Conservation (phyloP, 2,888 invertebrate genomes). For the Bimastos eiseni region DNA sequence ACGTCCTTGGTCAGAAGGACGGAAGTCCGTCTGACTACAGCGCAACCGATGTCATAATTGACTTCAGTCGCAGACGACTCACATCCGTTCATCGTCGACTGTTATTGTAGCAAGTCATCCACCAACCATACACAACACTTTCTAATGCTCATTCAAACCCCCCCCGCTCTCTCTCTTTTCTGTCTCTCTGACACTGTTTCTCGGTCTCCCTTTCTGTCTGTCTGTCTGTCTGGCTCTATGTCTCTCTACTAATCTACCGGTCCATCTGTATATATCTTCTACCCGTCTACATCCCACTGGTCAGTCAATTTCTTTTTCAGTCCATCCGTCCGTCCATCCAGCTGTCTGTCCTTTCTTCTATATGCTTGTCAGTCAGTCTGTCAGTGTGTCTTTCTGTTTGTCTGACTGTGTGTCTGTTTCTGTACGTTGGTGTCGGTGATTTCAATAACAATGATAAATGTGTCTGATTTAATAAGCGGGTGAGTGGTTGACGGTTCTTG, state of each 20-base stretch:
- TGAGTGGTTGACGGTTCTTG: background rate
- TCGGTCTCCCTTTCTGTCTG: no score
- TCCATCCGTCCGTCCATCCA: no score
- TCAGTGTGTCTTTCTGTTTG: background rate
- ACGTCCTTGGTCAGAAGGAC: no score
- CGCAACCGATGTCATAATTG: background rate
- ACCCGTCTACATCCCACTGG: no score
- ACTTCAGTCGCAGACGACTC: background rate
- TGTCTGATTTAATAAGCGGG: background rate
- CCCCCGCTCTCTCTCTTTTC: background rate
- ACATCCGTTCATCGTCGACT: background rate
- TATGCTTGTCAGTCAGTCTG: no score
- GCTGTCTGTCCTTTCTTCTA: no score
- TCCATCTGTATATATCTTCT: no score
- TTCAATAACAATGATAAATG: conserved; percentile 16
- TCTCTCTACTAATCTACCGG: no score
- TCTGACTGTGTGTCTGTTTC: conserved; percentile 33
- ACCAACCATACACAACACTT: background rate
- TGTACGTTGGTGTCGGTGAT: conserved; percentile 19
- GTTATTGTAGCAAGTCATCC: background rate
- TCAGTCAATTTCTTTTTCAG: no score
- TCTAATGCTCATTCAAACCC: background rate
- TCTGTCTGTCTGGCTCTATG: no score
- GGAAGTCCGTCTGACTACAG: background rate
- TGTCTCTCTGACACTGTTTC: no score